Conservation (phyloP, 2,888 invertebrate genomes). For the Chrysodeixis includens region DNA sequence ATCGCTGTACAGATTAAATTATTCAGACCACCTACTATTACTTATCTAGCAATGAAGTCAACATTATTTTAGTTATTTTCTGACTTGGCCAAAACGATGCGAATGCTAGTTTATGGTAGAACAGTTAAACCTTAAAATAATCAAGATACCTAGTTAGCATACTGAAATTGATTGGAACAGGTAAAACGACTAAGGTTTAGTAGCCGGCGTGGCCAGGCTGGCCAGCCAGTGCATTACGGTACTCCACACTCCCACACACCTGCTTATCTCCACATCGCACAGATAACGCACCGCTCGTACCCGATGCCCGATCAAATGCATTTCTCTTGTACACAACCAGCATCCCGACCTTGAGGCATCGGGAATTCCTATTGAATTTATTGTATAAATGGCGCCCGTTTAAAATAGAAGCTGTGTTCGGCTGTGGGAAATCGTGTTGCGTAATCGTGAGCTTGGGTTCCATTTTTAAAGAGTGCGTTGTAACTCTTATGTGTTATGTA, state of each 20-base stretch:
- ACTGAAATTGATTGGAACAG: conserved; percentile 6
- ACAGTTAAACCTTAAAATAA: not conserved
- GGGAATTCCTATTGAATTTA: conserved; percentile 58
- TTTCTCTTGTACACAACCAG: conserved; percentile 86
- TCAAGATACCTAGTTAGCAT: conserved; percentile 1
- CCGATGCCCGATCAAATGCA: conserved; percentile 81
- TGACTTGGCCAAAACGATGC: too few relatives aligned
- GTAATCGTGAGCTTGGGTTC: conserved; percentile 42
- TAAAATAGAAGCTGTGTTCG: conserved; percentile 60
- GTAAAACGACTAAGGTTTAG: conserved; percentile 19
- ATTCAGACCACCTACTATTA: not conserved
- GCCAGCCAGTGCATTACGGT: conserved; percentile 52
- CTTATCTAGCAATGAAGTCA: too few relatives aligned
- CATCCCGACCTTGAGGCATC: conserved; percentile 56
- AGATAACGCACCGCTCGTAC: conserved; percentile 73
- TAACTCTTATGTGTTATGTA: not conserved
- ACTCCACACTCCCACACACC: conserved; percentile 70
- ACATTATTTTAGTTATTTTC: too few relatives aligned
- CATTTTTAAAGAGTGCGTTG: conserved; percentile 21
- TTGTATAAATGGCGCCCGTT: conserved; percentile 50
- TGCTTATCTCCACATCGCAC: conserved; percentile 79
- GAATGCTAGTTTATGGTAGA: not conserved
- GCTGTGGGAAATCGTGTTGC: conserved; percentile 52
- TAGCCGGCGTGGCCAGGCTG: not conserved
- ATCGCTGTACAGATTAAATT: not conserved